A percentile compares a stretch with the other conserved stretches of the same genome.
These are phyloP conservation scores for Serilophus lunatus DNA, from an alignment of 2,113 vertebrate species.

Conservation along the genomic window DNA sequence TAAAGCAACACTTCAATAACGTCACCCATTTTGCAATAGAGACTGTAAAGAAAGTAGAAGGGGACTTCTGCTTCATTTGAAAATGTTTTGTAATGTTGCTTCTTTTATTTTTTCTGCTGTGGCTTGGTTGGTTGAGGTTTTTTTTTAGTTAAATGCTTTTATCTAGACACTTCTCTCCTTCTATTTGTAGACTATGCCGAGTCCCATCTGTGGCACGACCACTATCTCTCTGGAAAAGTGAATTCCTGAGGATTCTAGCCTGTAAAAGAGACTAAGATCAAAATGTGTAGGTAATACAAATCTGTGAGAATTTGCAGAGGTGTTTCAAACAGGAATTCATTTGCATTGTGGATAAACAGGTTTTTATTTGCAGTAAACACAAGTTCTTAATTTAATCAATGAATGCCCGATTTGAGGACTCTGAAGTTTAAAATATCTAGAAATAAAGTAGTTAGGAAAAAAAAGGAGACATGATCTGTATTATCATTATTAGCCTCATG, in stretches of 20 bases:
- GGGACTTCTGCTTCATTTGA: background rate
- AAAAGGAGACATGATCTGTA: background rate
- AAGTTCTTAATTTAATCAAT: background rate
- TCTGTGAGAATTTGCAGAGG: background rate
- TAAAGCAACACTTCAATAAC: background rate
- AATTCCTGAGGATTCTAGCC: background rate
- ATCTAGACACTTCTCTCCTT: background rate
- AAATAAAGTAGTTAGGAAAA: background rate
- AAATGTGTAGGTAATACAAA: background rate
- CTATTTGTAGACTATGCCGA: background rate
- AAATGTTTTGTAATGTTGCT: background rate
- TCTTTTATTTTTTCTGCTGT: background rate
- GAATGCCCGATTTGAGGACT: background rate
- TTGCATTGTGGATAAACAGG: background rate
- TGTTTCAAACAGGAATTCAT: background rate
- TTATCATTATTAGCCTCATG: background rate
- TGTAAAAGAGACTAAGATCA: background rate
- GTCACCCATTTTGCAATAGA: background rate
- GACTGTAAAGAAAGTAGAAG: background rate
- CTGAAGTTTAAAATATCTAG: background rate
- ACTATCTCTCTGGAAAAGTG: background rate
- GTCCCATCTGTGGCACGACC: background rate
- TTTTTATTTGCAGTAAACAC: background rate
- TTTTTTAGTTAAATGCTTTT: background rate
- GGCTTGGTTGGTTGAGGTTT: background rate